Evolutionary conservation across 2,888 invertebrate species (phyloP), one percentile per base, ranked within the genome.

Genomic region (Rhopalosiphum nymphaeae): DNA sequence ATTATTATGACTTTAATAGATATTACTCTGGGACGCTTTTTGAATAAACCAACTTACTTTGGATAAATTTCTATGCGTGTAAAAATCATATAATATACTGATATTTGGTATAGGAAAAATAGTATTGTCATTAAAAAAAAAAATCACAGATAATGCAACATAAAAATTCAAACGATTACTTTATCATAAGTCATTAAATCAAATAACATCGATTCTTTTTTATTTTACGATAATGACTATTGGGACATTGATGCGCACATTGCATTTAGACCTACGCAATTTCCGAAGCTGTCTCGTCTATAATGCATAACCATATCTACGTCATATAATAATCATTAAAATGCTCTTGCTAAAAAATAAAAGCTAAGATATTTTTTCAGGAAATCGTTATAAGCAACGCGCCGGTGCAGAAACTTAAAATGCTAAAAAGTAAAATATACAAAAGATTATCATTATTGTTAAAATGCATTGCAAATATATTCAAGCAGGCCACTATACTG

Each of bases 181-280:
- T 36, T 9, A 42, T 78, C n/a, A 7, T 36, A n/a, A 21, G 7
- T 67, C 67, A 67, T n/a, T 67, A 67, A 67, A 67, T n/a, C n/a
- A n/a, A 67, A 67, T 67, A 67, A 67, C 36, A n/a, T 7, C n/a
- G 36, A 67, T 36, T 16, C 16, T 16, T 67, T 67, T 67, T 67
- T 67, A 67, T 67, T 67, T 67, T n/a, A 67, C 67, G n/a, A 67
- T 67, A 67, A 67, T 67, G 67, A 67, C 67, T 67, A 67, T 21
- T 16, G 29, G 61, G 61, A 67, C 5, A 36, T 21, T 36, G 67
- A 36, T 16, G n/a, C 36, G 21, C 16, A n/a, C n/a, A 36, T 16
- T 36, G 36, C 16, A 36, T 67, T 36, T 36, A n/a, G 36, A 36
- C 36, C 16, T 61, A 61, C 29, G 4, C 16, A 21, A 21, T 53